phyloP scores from a whole-genome alignment of 2,113 vertebrate genomes.

The Chaetops frenatus region DNA sequence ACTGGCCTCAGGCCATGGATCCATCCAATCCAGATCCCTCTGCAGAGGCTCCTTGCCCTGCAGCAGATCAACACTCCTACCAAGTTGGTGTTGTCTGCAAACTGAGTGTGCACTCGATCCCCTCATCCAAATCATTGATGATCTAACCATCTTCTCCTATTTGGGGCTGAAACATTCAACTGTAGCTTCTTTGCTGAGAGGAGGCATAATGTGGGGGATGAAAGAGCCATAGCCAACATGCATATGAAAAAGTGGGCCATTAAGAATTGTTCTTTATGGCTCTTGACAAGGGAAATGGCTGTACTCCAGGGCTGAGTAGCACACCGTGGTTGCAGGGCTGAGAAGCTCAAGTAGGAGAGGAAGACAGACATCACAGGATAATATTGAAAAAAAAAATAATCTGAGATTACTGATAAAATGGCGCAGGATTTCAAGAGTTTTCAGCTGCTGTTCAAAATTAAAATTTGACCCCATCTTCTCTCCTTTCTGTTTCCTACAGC shows the following conservation, averaged over 20 bases:
- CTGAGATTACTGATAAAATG: not conserved
- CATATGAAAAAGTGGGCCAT: not conserved
- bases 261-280: not conserved
- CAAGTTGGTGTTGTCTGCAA: not conserved
- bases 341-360: not conserved
- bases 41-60: not conserved
- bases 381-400: not conserved
- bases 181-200: not conserved
- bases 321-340: not conserved
- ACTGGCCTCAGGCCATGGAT: accelerated
- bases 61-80: not conserved
- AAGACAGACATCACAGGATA: not conserved
- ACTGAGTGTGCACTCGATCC: accelerated
- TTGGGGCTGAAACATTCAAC: not conserved
- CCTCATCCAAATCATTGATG: not conserved
- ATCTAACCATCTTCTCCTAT: not conserved
- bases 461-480: not conserved
- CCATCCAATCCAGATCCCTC: not conserved
- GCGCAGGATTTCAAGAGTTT: not conserved
- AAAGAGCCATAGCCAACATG: not conserved
- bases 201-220: not conserved
- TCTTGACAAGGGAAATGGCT: not conserved
- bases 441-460: not conserved
- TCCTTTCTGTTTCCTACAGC: not conserved
- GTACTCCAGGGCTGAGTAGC: not conserved